Evolutionary conservation across 2,113 vertebrate genomes (phyloP).

Genomic region (Macrotis lagotis): DNA sequence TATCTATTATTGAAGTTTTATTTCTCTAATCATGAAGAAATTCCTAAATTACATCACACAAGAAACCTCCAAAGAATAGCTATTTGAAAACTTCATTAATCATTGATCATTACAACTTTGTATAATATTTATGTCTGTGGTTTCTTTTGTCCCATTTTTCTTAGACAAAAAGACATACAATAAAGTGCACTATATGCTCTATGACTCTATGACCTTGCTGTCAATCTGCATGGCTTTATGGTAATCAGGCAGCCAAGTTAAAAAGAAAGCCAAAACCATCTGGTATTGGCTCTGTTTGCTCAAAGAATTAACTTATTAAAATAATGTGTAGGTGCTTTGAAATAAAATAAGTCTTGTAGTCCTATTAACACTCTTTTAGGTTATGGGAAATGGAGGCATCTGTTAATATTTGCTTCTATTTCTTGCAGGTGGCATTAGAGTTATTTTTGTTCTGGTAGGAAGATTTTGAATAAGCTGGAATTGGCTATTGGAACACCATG

Average conservation of each 20-base stretch:
- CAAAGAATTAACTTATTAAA: neutral
- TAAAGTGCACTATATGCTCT: neutral
- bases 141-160: neutral
- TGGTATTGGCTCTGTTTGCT: neutral
- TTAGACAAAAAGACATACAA: neutral
- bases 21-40: neutral
- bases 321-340: neutral
- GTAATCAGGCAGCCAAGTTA: neutral
- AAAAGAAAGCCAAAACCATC: neutral
- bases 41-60: neutral
- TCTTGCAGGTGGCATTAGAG: neutral
- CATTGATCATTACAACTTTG: neutral
- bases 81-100: neutral
- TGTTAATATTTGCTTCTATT: neutral
- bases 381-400: neutral
- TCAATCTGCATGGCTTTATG: neutral
- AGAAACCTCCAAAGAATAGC: neutral
- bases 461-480: neutral
- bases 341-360: neutral
- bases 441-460: neutral
- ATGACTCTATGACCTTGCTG: neutral
- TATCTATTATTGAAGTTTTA: neutral
- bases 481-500: neutral
- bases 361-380: neutral
- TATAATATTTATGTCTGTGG: neutral